Conservation (phyloP, 2,888 invertebrate species). For the Brenthis ino region DNA sequence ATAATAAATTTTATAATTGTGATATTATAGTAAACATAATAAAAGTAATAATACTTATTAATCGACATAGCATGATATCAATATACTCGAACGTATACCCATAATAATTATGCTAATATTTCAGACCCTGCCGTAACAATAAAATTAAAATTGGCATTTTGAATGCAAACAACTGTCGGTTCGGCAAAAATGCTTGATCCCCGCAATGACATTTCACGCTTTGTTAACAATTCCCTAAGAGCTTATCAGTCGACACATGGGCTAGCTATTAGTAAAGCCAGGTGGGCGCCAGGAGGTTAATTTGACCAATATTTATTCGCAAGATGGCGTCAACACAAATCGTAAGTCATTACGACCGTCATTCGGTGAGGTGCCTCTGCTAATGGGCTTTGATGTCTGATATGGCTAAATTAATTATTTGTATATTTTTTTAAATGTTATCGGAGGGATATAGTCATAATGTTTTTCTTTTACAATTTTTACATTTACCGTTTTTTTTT, state of each 20-base stretch:
- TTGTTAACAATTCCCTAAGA: constrained; percentile 47
- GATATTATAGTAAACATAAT: no score
- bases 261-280: constrained; percentile 51
- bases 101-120: neutral
- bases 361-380: constrained; percentile 70
- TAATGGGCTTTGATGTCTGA: constrained; percentile 52
- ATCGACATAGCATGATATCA: no score
- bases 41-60: no score
- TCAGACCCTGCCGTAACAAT: neutral
- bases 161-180: constrained; percentile 39
- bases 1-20: no score
- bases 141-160: constrained; percentile 1
- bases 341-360: constrained; percentile 65
- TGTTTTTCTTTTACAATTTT: neutral
- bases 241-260: constrained; percentile 62
- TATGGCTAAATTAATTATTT: constrained; percentile 33
- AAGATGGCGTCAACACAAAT: constrained; percentile 71
- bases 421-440: neutral
- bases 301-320: constrained; percentile 79
- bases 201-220: constrained; percentile 67
- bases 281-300: constrained; percentile 74
- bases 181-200: constrained; percentile 50
- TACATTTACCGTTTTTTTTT: neutral
- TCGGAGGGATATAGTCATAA: neutral
- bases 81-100: neutral